Evolutionary conservation across 1,140 invertebrate species (phyloP).

Genomic region (Bombus waltoni): DNA sequence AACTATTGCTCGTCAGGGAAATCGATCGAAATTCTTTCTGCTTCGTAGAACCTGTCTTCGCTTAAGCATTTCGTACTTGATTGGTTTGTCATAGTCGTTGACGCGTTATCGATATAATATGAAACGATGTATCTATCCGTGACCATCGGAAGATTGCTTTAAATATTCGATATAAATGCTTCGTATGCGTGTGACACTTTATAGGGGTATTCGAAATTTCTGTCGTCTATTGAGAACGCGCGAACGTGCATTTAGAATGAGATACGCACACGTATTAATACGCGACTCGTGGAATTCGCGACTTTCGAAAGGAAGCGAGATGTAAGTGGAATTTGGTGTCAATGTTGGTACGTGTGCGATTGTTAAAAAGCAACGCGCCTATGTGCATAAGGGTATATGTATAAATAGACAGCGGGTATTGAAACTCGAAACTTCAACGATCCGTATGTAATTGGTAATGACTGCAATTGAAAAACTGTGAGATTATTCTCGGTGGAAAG

Average conservation of each 20-base stretch:
- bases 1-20: not conserved
- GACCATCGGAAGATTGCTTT: not conserved
- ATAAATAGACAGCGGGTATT: not conserved
- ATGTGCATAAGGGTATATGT: conserved; percentile 3
- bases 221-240: conserved; percentile 23
- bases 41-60: not conserved
- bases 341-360: conserved; percentile 46
- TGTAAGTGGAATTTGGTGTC: conserved; percentile 65
- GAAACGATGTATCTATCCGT: not conserved
- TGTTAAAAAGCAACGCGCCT: conserved; percentile 14
- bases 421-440: conserved; percentile 21
- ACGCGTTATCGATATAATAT: not conserved
- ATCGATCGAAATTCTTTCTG: not conserved
- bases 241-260: conserved; percentile 7
- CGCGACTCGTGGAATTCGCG: conserved; percentile 35
- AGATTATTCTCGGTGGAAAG: not conserved
- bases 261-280: not conserved
- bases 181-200: conserved; percentile 7
- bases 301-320: conserved; percentile 50
- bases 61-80: not conserved
- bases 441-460: not conserved
- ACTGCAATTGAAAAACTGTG: not conserved
- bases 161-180: not conserved
- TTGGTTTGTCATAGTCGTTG: not conserved
- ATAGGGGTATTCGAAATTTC: conserved; percentile 10